These are phyloP conservation scores for Mus musculus DNA, from an alignment of 2,113 vertebrate genomes.

Conservation along the genomic window DNA sequence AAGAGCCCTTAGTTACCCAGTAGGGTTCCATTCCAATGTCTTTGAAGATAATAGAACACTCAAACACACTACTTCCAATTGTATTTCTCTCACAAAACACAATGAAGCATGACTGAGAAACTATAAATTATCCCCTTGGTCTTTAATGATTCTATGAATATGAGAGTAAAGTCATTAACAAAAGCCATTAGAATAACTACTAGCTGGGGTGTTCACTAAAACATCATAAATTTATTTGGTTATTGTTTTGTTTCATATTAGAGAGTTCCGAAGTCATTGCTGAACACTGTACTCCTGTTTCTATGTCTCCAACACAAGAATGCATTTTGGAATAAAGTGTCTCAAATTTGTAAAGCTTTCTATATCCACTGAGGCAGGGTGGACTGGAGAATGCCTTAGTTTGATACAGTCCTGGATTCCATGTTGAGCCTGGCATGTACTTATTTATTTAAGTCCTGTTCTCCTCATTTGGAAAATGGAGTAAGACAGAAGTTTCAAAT, in stretches of 20 bases:
- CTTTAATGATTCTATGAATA: slow-evolving; percentile 63
- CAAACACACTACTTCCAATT: slow-evolving; percentile 47
- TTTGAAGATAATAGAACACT: slow-evolving; percentile 44
- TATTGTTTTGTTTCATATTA: not conserved
- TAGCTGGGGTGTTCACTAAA: slow-evolving; percentile 26
- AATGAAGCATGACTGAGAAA: slow-evolving; percentile 34
- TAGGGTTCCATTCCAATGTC: not conserved
- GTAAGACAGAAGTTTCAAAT: not conserved
- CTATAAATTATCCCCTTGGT: slow-evolving; percentile 26
- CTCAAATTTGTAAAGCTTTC: not conserved
- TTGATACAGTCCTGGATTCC: not conserved
- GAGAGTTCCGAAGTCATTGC: not conserved
- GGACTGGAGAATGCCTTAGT: not conserved
- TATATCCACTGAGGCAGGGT: not conserved
- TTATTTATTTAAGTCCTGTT: not conserved
- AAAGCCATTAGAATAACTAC: slow-evolving; percentile 62
- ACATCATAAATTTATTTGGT: slow-evolving; percentile 32
- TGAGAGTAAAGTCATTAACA: slow-evolving; percentile 47
- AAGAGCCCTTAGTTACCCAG: not conserved
- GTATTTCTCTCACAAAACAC: slow-evolving; percentile 24
- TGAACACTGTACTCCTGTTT: not conserved
- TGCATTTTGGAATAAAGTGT: not conserved
- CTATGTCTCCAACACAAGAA: not conserved
- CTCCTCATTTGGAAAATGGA: slow-evolving; percentile 2
- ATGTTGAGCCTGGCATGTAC: not conserved